Percentiles rank a stretch among this genome's conserved stretches.
Evolutionary conservation across 2,797 vertebrate genomes (phyloP).

Genomic region (Cossypha heuglini): DNA sequence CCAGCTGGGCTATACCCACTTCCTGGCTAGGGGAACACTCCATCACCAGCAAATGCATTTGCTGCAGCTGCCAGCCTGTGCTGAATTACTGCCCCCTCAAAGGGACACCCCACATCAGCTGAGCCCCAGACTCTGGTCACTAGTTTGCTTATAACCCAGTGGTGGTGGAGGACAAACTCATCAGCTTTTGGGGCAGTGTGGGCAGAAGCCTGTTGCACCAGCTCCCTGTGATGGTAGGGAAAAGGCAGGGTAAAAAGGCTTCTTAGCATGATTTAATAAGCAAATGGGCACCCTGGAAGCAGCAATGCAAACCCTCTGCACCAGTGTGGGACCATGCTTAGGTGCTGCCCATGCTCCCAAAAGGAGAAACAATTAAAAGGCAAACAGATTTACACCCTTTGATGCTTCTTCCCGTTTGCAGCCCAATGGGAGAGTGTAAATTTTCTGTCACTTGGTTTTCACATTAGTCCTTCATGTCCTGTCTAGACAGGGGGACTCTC

Average conservation of each 20-base stretch:
- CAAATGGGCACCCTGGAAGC: not conserved
- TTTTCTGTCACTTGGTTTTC: slow-evolving; percentile 15
- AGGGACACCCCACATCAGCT: not conserved
- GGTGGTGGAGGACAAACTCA: not conserved
- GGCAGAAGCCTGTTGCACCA: not conserved
- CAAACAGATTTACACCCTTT: not conserved
- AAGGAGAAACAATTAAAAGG: not conserved
- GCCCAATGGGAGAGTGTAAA: not conserved
- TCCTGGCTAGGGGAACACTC: fast-evolving
- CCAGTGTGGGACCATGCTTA: fast-evolving
- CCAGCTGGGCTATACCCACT: not conserved
- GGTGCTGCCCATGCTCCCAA: not conserved
- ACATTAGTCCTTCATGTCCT: slow-evolving; percentile 7
- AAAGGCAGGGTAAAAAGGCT: not conserved
- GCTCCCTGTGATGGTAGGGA: fast-evolving
- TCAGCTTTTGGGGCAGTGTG: not conserved
- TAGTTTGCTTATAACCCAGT: not conserved
- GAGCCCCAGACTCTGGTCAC: fast-evolving
- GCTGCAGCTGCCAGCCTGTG: not conserved
- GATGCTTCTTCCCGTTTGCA: not conserved
- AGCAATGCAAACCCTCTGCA: not conserved
- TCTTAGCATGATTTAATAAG: not conserved
- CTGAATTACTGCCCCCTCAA: not conserved
- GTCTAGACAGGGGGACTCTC: slow-evolving; percentile 24
- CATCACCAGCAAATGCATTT: not conserved